phyloP scores from a whole-genome alignment of 2,113 vertebrate species.

The Malurus cyaneus region DNA sequence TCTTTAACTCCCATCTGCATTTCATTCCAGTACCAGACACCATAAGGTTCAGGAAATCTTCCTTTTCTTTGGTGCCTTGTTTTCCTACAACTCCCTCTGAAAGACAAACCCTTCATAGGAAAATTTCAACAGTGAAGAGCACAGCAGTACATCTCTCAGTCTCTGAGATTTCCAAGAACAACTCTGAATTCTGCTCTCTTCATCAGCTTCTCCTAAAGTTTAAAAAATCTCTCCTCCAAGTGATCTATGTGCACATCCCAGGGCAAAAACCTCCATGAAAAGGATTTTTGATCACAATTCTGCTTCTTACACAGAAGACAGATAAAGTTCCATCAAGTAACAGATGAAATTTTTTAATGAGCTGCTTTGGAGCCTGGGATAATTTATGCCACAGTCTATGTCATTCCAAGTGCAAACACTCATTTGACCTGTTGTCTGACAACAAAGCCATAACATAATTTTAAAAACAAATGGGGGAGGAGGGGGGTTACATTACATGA shows the following conservation, averaged over 20 bases:
- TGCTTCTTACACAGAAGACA: neutral
- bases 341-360: neutral
- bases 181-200: neutral
- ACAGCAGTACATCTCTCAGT: neutral
- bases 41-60: neutral
- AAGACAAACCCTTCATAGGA: neutral
- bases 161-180: neutral
- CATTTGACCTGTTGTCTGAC: slow-evolving; percentile 2
- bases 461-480: neutral
- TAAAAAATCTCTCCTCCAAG: neutral
- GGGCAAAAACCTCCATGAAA: neutral
- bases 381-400: slow-evolving; percentile 6
- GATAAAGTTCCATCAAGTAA: neutral
- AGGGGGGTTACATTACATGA: neutral
- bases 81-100: neutral
- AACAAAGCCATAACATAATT: slow-evolving; percentile 21
- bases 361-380: neutral
- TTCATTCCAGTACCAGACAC: neutral
- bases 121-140: neutral
- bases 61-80: neutral
- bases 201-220: neutral
- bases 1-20: neutral
- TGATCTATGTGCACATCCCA: neutral
- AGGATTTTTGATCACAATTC: neutral
- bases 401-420: neutral